These are phyloP conservation scores for Cydia fagiglandana DNA, from an alignment of 1,140 invertebrate genomes.

Conservation along the genomic window DNA sequence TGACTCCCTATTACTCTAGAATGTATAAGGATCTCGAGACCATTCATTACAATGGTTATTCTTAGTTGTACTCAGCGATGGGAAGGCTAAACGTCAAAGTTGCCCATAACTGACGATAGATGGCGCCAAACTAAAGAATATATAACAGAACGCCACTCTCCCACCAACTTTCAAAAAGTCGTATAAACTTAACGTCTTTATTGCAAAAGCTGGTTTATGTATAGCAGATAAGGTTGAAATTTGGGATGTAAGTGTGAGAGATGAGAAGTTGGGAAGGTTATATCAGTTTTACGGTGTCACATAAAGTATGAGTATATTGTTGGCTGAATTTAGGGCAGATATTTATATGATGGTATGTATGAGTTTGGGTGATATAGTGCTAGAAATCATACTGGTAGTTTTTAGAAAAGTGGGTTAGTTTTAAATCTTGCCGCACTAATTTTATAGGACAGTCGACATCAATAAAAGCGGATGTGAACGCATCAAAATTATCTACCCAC, in stretches of 20 bases:
- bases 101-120: conserved; percentile 67
- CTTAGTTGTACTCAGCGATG: conserved; percentile 36
- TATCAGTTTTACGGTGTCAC: conserved; percentile 2
- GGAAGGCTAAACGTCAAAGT: conserved; percentile 60
- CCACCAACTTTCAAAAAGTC: background rate
- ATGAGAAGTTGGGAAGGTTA: conserved; percentile 2
- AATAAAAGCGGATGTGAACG: no score
- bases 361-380: background rate
- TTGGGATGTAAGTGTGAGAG: background rate
- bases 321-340: background rate
- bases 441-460: no score
- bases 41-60: background rate
- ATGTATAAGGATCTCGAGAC: background rate
- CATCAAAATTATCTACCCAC: no score
- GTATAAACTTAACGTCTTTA: conserved; percentile 6
- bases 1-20: background rate
- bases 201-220: background rate
- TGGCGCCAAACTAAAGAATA: conserved; percentile 63
- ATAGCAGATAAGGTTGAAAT: background rate
- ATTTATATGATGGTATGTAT: no score
- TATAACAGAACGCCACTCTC: conserved; percentile 38
- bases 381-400: background rate
- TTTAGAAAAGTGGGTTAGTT: background rate
- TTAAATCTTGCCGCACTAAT: no score
- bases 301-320: conserved; percentile 2